A percentile compares a stretch with the other conserved stretches of the same genome.
phyloP scores from a whole-genome alignment of 1,140 invertebrate species.

The Dendroctonus valens region DNA sequence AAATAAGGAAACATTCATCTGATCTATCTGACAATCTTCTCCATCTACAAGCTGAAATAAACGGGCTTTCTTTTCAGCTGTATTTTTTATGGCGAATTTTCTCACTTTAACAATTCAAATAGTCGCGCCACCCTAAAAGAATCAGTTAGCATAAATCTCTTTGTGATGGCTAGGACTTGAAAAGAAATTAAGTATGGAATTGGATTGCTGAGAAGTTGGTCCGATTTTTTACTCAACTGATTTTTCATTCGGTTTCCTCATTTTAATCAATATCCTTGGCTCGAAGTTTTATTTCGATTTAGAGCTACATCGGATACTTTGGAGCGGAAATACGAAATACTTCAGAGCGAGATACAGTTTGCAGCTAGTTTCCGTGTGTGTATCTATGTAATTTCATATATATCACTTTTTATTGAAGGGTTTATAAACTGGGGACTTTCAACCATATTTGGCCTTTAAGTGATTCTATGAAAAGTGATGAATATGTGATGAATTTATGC shows the following conservation, averaged over 20 bases:
- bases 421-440: too few relatives aligned
- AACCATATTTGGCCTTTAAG: too few relatives aligned
- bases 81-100: background rate
- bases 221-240: slow-evolving; percentile 17
- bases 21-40: too few relatives aligned
- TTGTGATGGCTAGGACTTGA: slow-evolving; percentile 5
- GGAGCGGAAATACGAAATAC: background rate
- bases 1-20: too few relatives aligned
- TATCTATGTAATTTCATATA: too few relatives aligned
- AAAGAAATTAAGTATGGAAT: slow-evolving; percentile 14
- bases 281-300: background rate
- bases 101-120: slow-evolving; percentile 19
- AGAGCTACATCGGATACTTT: background rate
- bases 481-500: too few relatives aligned
- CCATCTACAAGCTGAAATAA: too few relatives aligned
- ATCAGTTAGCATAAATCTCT: slow-evolving; percentile 18
- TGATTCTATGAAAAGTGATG: too few relatives aligned
- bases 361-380: background rate
- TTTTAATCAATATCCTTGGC: slow-evolving; percentile 1
- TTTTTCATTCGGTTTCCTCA: slow-evolving; percentile 1
- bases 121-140: slow-evolving; percentile 11
- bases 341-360: background rate
- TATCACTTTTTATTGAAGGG: too few relatives aligned
- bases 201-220: slow-evolving; percentile 12
- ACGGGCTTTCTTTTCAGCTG: too few relatives aligned